phyloP scores from a whole-genome alignment of 2,113 vertebrate genomes.

The Pimephales promelas region DNA sequence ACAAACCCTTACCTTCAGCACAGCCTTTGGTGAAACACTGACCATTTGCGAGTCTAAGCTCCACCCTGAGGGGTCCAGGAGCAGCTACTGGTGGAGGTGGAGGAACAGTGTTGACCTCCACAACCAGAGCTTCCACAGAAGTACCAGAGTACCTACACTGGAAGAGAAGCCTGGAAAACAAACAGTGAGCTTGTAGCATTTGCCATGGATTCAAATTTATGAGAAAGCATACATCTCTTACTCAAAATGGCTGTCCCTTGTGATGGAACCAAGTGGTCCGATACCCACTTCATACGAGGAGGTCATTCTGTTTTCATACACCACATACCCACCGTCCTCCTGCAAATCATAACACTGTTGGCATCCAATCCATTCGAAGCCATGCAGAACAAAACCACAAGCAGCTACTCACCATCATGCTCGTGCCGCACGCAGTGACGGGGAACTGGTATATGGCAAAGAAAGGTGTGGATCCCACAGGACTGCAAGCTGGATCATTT shows the following conservation, averaged over 20 bases:
- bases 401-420: constrained; percentile 52
- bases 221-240: constrained; percentile 52
- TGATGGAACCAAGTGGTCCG: constrained; percentile 73
- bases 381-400: background rate
- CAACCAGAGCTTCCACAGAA: constrained; percentile 62
- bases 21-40: constrained; percentile 69
- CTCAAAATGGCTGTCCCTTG: constrained; percentile 77
- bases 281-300: constrained; percentile 71
- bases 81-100: constrained; percentile 66
- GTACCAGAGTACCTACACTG: constrained; percentile 69
- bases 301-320: constrained; percentile 74
- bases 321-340: constrained; percentile 48
- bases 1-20: constrained; percentile 52
- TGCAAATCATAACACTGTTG: constrained; percentile 24
- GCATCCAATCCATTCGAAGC: background rate
- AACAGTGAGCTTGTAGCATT: background rate
- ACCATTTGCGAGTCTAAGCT: constrained; percentile 70
- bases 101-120: constrained; percentile 67
- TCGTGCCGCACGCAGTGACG: constrained; percentile 72
- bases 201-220: fast-evolving
- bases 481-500: constrained; percentile 35
- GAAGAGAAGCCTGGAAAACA: constrained; percentile 66
- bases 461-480: constrained; percentile 46
- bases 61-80: constrained; percentile 67
- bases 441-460: constrained; percentile 76